phyloP scores from a whole-genome alignment of 1,140 invertebrate species.

The Pseudomyrmex sp. region DNA sequence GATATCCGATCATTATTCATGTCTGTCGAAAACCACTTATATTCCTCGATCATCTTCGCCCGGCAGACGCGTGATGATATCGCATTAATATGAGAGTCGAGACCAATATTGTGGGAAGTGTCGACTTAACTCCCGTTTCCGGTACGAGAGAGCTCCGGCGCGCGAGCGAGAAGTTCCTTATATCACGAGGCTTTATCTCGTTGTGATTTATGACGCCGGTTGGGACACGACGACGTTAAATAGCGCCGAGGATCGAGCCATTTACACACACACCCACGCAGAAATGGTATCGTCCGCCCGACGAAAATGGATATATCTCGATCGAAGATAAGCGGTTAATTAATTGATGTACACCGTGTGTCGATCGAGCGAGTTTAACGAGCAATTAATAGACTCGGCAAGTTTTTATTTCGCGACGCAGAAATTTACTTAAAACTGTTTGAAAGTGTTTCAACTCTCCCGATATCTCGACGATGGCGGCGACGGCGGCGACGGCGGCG shows the following conservation, averaged over 20 bases:
- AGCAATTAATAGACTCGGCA: background rate
- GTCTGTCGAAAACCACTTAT: slow-evolving; percentile 40
- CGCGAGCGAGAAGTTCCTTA: slow-evolving; percentile 12
- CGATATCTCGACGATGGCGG: slow-evolving; percentile 56
- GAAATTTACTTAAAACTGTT: too few species aligned
- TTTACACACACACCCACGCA: slow-evolving; percentile 14
- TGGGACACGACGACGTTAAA: slow-evolving; percentile 54
- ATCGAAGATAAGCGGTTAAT: background rate
- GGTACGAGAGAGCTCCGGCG: slow-evolving; percentile 15
- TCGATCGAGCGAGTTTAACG: background rate
- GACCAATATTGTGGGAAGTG: slow-evolving; percentile 45
- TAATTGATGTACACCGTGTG: background rate
- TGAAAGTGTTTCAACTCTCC: background rate
- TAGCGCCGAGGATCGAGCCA: slow-evolving; percentile 48
- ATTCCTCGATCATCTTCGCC: slow-evolving; percentile 15
- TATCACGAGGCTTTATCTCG: slow-evolving; percentile 46
- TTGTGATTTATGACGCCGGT: slow-evolving; percentile 57
- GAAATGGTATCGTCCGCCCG: background rate
- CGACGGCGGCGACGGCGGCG: slow-evolving; percentile 35
- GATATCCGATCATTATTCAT: slow-evolving; percentile 32
- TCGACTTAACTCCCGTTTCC: slow-evolving; percentile 52
- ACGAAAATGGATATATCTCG: background rate
- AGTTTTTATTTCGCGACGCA: background rate
- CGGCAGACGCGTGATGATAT: slow-evolving; percentile 16
- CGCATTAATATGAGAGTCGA: slow-evolving; percentile 29